Evolutionary conservation across 2,888 invertebrate genomes (phyloP).

Genomic region (Apamea anceps): DNA sequence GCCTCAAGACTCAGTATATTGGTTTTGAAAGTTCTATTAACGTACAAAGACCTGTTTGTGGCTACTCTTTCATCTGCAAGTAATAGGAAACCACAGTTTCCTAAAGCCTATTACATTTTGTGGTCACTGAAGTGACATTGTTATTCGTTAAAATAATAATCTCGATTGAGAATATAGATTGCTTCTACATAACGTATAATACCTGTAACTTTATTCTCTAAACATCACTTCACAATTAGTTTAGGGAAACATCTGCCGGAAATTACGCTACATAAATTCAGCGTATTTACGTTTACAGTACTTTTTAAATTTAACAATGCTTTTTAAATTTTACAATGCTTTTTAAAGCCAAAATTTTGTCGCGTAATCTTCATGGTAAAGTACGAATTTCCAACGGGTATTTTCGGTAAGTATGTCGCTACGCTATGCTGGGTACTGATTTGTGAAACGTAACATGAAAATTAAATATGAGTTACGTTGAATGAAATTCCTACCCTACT

Average conservation of each 20-base stretch:
- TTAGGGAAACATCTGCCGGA: background rate
- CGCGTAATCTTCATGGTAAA: background rate
- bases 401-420: background rate
- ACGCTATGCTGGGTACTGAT: background rate
- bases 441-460: background rate
- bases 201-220: background rate
- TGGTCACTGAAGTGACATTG: slow-evolving; percentile 27
- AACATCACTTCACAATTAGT: background rate
- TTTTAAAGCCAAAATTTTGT: background rate
- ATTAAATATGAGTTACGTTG: background rate
- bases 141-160: slow-evolving; percentile 10
- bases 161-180: background rate
- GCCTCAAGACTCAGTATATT: background rate
- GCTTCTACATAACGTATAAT: background rate
- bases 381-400: background rate
- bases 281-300: background rate
- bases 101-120: slow-evolving; percentile 20
- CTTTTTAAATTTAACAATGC: background rate
- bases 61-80: slow-evolving; percentile 40
- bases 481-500: background rate
- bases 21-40: slow-evolving; percentile 31
- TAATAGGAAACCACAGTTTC: slow-evolving; percentile 46
- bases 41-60: slow-evolving; percentile 43
- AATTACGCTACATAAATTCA: background rate
- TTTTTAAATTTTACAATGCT: background rate